Conservation (phyloP, 2,113 vertebrate species). For the Ellobius talpinus region DNA sequence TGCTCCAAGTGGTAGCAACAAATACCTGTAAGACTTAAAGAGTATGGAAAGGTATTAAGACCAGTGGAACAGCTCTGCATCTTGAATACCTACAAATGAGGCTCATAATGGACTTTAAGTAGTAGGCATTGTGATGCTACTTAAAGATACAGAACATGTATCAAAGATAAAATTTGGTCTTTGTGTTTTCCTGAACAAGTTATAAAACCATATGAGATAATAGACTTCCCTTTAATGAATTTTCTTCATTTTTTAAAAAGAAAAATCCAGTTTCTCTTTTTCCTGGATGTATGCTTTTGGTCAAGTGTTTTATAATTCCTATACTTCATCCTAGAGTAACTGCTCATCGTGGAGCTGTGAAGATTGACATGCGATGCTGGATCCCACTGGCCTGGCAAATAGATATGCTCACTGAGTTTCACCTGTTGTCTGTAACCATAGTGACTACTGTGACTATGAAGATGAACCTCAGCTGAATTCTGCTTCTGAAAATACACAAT, state of each 20-base stretch:
- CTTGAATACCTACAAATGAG: neutral
- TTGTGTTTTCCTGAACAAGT: neutral
- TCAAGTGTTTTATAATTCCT: neutral
- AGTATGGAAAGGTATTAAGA: rapidly evolving
- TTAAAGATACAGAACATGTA: no score
- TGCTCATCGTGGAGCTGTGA: neutral
- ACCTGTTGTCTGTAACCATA: neutral
- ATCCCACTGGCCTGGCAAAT: neutral
- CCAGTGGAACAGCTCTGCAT: neutral
- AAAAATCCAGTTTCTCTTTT: neutral
- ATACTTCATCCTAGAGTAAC: neutral
- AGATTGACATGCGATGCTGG: rapidly evolving
- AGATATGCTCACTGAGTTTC: neutral
- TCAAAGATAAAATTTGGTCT: neutral
- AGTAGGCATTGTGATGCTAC: rapidly evolving
- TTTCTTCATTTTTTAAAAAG: neutral
- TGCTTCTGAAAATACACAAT: neutral
- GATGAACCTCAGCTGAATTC: neutral
- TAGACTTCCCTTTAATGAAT: neutral
- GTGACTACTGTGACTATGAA: neutral
- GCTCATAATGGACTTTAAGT: neutral
- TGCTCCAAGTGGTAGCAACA: neutral
- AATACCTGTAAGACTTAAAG: neutral
- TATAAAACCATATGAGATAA: neutral
- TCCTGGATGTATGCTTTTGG: neutral